Percentiles rank a stretch among this genome's conserved stretches.
Conservation (phyloP, 2,113 vertebrate genomes). For the Narcine bancroftii region DNA sequence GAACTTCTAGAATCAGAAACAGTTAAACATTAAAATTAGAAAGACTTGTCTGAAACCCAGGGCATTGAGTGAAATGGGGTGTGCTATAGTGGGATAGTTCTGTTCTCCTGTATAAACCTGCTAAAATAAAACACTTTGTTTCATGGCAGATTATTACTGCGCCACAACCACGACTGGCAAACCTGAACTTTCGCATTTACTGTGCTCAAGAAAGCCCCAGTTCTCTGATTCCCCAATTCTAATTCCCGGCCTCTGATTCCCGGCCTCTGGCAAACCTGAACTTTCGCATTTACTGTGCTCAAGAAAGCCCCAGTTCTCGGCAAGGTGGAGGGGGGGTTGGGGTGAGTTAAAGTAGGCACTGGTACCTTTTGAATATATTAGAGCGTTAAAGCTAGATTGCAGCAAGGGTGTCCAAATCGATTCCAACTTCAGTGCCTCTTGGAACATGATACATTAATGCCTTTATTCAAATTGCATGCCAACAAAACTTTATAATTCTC, state of each 20-base stretch:
- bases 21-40: background rate
- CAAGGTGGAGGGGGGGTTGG: too few relatives aligned
- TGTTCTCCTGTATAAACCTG: too few relatives aligned
- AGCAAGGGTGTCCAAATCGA: background rate
- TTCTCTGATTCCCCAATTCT: too few relatives aligned
- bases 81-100: too few relatives aligned
- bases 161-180: too few relatives aligned
- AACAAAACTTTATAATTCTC: background rate
- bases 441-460: background rate
- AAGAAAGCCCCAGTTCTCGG: background rate
- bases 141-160: too few relatives aligned
- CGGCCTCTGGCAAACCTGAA: too few relatives aligned
- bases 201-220: background rate
- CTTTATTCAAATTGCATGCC: background rate
- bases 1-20: background rate
- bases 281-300: background rate
- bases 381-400: background rate
- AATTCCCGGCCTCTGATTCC: too few relatives aligned
- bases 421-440: background rate
- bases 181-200: too few relatives aligned
- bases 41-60: background rate
- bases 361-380: background rate
- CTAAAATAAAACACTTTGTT: too few relatives aligned
- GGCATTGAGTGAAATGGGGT: too few relatives aligned
- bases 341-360: background rate